These are phyloP conservation scores for Ellobium chinense DNA, from an alignment of 2,888 invertebrate genomes.

Conservation along the genomic window DNA sequence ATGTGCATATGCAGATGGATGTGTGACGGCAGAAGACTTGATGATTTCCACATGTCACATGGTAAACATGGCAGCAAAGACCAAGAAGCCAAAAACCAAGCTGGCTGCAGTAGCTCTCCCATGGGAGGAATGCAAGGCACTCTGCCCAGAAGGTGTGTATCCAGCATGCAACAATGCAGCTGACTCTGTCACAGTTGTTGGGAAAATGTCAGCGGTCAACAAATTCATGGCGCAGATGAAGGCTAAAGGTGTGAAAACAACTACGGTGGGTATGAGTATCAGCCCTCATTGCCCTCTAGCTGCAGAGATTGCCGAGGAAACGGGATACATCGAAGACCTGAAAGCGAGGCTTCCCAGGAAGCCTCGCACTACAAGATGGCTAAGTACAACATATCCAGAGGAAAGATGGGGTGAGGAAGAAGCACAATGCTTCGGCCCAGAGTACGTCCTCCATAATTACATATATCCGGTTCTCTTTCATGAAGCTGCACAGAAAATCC, in stretches of 20 bases:
- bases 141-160: constrained; percentile 76
- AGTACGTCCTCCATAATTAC: constrained; percentile 97
- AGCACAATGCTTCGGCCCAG: constrained; percentile 90
- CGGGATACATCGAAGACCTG: neutral
- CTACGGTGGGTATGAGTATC: constrained; percentile 64
- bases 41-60: constrained; percentile 92
- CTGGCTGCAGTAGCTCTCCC: constrained; percentile 78
- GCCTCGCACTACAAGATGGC: constrained; percentile 90
- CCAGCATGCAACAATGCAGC: constrained; percentile 93
- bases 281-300: neutral
- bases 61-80: neutral
- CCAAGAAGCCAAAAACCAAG: constrained; percentile 56
- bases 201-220: constrained; percentile 83
- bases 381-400: constrained; percentile 95
- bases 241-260: constrained; percentile 74
- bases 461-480: constrained; percentile 95
- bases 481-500: constrained; percentile 90
- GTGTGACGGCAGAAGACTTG: constrained; percentile 95
- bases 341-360: constrained; percentile 89
- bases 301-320: neutral
- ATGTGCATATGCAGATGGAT: constrained; percentile 98
- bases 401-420: constrained; percentile 88
- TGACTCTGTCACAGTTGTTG: constrained; percentile 96
- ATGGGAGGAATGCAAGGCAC: constrained; percentile 74
- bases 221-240: constrained; percentile 75